Conservation (phyloP, 2,113 vertebrate genomes). For the Acanthochromis polyacanthus region DNA sequence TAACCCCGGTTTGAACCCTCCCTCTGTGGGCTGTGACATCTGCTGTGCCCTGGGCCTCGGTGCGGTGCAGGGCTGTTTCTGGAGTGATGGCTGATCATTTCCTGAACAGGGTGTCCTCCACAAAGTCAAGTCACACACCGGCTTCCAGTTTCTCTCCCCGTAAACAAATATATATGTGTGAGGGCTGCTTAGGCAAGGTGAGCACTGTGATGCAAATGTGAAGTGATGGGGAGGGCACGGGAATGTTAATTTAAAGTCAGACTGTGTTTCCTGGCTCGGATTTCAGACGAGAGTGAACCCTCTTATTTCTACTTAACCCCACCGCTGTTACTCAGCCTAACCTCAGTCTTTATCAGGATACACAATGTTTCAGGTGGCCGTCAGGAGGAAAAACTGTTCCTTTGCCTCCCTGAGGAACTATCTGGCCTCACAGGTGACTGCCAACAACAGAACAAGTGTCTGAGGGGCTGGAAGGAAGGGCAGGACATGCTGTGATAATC, state of each 20-base stretch:
- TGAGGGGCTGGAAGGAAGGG: too few species aligned
- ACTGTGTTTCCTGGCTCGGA: constrained; percentile 42
- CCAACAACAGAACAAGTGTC: too few species aligned
- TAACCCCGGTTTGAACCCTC: constrained; percentile 32
- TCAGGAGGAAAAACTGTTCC: constrained; percentile 13
- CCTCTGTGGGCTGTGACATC: constrained; percentile 52
- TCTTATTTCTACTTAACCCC: constrained; percentile 23
- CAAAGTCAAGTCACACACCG: constrained; percentile 59
- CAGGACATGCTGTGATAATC: too few species aligned
- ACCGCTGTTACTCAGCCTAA: not conserved
- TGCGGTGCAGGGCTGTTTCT: not conserved
- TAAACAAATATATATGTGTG: constrained; percentile 37
- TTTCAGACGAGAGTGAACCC: constrained; percentile 10
- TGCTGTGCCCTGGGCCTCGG: constrained; percentile 45
- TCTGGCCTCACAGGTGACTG: not conserved
- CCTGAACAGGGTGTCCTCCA: constrained; percentile 47
- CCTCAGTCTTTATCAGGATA: constrained; percentile 19
- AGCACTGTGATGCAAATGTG: constrained; percentile 46
- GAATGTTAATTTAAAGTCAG: constrained; percentile 65
- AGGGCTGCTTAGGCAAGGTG: constrained; percentile 6
- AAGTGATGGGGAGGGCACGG: constrained; percentile 38
- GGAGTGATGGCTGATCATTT: constrained; percentile 48
- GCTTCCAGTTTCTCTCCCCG: constrained; percentile 38
- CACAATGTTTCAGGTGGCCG: constrained; percentile 1
- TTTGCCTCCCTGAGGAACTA: not conserved